A percentile compares a stretch with the other conserved stretches of the same genome.
Evolutionary conservation across 2,113 vertebrate genomes (phyloP).

Genomic region (Phyllostomus hastatus): DNA sequence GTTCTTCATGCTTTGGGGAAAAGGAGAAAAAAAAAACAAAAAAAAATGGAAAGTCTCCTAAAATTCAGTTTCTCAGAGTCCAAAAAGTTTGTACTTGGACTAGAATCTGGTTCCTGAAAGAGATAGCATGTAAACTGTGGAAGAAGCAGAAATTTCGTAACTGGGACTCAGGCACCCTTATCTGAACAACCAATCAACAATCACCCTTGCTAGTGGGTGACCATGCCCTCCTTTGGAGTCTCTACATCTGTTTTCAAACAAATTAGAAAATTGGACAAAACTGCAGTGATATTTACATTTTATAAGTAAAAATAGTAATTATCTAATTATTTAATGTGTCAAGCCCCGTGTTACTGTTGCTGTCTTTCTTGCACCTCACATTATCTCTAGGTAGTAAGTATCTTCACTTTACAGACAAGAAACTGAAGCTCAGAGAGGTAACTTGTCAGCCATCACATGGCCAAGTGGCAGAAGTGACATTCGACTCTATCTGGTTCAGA

Average conservation of each 20-base stretch:
- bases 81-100: neutral
- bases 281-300: neutral
- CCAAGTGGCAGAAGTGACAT: neutral
- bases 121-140: neutral
- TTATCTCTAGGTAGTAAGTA: neutral
- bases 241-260: neutral
- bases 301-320: neutral
- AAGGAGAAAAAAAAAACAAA: neutral
- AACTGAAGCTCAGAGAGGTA: neutral
- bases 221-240: neutral
- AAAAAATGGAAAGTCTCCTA: conserved; percentile 25
- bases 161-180: neutral
- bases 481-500: neutral
- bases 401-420: neutral
- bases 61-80: neutral
- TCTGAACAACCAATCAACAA: neutral
- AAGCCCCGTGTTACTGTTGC: neutral
- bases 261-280: neutral
- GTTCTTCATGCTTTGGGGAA: conserved; percentile 12
- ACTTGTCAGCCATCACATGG: neutral
- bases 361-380: neutral
- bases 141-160: neutral
- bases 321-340: neutral
- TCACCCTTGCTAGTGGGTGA: neutral
- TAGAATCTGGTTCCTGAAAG: neutral